A percentile compares a stretch with the other conserved stretches of the same genome.
Evolutionary conservation across 2,113 vertebrate species (phyloP).

Genomic region (Neopipo cinnamomea): DNA sequence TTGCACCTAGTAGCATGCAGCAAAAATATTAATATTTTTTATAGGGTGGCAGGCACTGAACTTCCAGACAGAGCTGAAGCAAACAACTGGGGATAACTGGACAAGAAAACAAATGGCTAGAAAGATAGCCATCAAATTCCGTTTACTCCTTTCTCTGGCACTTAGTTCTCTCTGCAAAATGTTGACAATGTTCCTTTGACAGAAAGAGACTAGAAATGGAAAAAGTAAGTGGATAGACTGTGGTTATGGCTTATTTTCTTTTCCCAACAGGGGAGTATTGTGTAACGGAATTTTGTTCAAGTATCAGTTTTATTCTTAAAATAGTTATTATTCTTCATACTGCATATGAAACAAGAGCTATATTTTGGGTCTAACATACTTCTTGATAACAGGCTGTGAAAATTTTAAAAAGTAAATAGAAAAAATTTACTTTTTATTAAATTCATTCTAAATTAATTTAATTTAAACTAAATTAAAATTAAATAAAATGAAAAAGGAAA

Average conservation of each 20-base stretch:
- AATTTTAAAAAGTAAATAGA: neutral
- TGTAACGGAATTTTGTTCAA: constrained; percentile 41
- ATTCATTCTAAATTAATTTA: neutral
- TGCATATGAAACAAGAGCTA: constrained; percentile 35
- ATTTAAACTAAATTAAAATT: neutral
- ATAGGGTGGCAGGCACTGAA: neutral
- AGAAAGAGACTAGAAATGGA: constrained; percentile 31
- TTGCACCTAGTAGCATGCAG: neutral
- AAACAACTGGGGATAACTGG: neutral
- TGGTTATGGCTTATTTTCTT: constrained; percentile 41
- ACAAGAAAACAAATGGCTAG: neutral
- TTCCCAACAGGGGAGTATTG: constrained; percentile 39
- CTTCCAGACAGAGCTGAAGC: neutral
- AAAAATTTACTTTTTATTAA: neutral
- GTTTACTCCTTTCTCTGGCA: constrained; percentile 23
- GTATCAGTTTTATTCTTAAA: constrained; percentile 46
- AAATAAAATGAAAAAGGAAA: neutral
- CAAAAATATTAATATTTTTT: neutral
- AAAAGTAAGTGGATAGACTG: constrained; percentile 32
- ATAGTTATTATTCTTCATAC: constrained; percentile 49
- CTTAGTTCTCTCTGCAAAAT: neutral
- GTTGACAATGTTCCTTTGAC: constrained; percentile 16
- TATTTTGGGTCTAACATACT: neutral
- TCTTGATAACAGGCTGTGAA: neutral
- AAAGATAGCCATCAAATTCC: constrained; percentile 52